Conservation (phyloP, 2,113 vertebrate species). For the chimpanzee (Pan troglodytes) region NHGRI_mPanTro3-v2.1_pri NC_086015.1:137702001-137702500, state of each 20-base stretch:
- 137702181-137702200: not conserved
- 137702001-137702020: too few species aligned
- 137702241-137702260: not conserved
- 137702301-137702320: not conserved
- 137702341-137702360: not conserved
- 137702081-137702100: not conserved
- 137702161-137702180: not conserved
- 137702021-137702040: too few species aligned
- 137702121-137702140: not conserved
- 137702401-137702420: not conserved
- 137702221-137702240: not conserved
- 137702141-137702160: not conserved
- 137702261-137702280: not conserved
- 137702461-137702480: not conserved
- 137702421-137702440: not conserved
- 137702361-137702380: not conserved
- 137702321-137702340: accelerated
- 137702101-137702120: not conserved
- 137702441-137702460: not conserved
- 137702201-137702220: not conserved
- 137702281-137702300: not conserved
- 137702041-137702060: not conserved
- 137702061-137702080: not conserved
- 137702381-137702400: not conserved
- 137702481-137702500: not conserved